Conservation (phyloP, 2,888 invertebrate species). For the Smittia aterrima region DNA sequence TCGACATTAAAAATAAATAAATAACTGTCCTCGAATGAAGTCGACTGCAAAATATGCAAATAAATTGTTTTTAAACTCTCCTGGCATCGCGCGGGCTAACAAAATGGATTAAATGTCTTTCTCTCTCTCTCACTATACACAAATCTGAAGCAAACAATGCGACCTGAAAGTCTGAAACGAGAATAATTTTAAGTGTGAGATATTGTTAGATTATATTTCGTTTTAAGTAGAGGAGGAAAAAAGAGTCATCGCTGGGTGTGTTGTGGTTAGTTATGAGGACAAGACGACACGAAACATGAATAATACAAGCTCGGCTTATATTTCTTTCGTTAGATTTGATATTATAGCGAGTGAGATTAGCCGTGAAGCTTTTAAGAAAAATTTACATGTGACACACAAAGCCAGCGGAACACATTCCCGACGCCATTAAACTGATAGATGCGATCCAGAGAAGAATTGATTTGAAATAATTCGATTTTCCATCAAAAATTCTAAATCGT, state of each 20-base stretch:
- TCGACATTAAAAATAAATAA: conserved; percentile 1
- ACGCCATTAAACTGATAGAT: not conserved
- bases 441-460: not conserved
- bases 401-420: not conserved
- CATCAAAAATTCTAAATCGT: not conserved
- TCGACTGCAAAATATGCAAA: not conserved
- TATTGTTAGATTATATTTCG: conserved; percentile 13
- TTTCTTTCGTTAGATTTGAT: not conserved
- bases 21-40: conserved; percentile 13
- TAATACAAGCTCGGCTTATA: not conserved
- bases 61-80: not conserved
- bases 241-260: not conserved
- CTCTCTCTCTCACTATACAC: too few species aligned
- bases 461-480: not conserved
- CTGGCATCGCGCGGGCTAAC: not conserved
- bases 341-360: not conserved
- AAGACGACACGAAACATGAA: conserved; percentile 18
- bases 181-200: conserved; percentile 11
- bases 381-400: not conserved
- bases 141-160: not conserved
- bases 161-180: not conserved
- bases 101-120: not conserved
- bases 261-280: not conserved
- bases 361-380: not conserved
- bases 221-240: not conserved